Conservation (phyloP, 2,113 vertebrate genomes). For the Bolborhynchus lineola region DNA sequence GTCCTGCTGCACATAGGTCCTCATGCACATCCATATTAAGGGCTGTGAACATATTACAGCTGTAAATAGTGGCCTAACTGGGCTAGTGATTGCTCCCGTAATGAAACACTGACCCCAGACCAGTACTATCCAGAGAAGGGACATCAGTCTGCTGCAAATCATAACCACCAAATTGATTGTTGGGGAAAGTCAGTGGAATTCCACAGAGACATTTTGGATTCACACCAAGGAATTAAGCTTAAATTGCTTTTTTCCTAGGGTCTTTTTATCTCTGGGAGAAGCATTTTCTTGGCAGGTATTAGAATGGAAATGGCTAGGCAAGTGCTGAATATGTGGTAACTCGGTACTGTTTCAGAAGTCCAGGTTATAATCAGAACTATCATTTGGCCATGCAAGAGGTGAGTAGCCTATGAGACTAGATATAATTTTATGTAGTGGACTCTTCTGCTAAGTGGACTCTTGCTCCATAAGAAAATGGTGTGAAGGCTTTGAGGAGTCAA, state of each 20-base stretch:
- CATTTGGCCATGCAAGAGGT: not conserved
- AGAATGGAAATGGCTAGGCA: not conserved
- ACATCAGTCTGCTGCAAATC: not conserved
- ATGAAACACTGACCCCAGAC: not conserved
- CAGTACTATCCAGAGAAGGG: not conserved
- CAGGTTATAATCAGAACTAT: not conserved
- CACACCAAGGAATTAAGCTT: not conserved
- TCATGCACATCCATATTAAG: not conserved
- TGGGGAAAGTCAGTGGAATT: not conserved
- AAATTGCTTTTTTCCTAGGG: not conserved
- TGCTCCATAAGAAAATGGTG: not conserved
- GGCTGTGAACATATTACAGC: not conserved
- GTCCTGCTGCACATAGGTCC: not conserved
- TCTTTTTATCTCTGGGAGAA: not conserved
- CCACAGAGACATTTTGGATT: not conserved
- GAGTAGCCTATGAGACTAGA: not conserved
- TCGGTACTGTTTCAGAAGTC: not conserved
- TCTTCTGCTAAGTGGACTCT: not conserved
- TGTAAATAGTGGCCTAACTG: not conserved
- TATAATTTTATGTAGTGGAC: not conserved
- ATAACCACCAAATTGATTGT: not conserved
- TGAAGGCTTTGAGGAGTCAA: not conserved
- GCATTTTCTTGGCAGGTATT: not conserved
- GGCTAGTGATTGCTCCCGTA: not conserved
- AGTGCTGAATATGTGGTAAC: not conserved